phyloP scores from a whole-genome alignment of 1,140 invertebrate genomes.

The Drosophila elegans region DNA sequence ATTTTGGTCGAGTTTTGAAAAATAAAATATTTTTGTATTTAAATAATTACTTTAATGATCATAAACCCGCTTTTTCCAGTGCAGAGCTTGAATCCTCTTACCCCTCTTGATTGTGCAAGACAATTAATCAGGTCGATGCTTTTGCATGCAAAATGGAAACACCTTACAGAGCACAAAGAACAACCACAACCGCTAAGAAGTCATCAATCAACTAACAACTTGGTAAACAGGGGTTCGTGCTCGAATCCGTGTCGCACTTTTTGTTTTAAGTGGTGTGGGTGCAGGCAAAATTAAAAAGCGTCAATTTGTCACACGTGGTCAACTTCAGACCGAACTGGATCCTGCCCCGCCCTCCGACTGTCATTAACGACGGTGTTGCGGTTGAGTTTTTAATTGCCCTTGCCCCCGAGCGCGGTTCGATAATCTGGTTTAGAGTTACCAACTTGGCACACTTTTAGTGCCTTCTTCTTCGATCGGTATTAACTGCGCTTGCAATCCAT shows the following conservation, averaged over 20 bases:
- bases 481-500: conserved; percentile 77
- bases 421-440: conserved; percentile 38
- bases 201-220: conserved; percentile 71
- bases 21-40: too few species aligned
- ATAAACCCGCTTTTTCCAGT: neutral
- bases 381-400: conserved; percentile 68
- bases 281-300: conserved; percentile 79
- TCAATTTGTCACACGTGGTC: conserved; percentile 80
- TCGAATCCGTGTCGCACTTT: conserved; percentile 52
- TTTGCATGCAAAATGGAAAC: conserved; percentile 78
- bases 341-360: conserved; percentile 12
- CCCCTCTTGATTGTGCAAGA: conserved; percentile 47
- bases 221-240: conserved; percentile 9
- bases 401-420: conserved; percentile 29
- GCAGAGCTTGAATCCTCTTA: conserved; percentile 6
- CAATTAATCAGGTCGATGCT: conserved; percentile 76
- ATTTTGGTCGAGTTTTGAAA: too few species aligned
- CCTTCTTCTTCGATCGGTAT: conserved; percentile 55
- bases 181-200: conserved; percentile 38
- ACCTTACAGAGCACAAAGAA: conserved; percentile 55
- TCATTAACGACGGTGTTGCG: conserved; percentile 70
- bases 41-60: too few species aligned
- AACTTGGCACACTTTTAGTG: conserved; percentile 68
- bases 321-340: conserved; percentile 22
- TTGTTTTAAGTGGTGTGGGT: conserved; percentile 58